Conservation (phyloP, 2,797 vertebrate species). For the Danio aesculapii region DNA sequence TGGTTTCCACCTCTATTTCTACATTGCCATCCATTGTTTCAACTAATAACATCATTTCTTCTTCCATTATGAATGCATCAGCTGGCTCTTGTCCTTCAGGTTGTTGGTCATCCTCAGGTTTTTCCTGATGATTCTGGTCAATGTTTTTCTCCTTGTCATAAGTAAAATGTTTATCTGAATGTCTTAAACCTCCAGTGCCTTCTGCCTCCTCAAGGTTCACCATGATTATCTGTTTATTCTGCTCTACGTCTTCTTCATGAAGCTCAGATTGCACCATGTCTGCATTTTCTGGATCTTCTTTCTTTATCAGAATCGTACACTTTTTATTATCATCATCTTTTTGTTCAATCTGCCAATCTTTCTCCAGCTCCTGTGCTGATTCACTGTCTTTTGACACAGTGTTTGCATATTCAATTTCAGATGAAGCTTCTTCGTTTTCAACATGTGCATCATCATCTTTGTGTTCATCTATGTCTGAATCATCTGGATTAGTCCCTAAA, state of each 20-base stretch:
- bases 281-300: no score
- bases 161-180: neutral
- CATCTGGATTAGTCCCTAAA: neutral
- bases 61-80: neutral
- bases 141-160: constrained; percentile 1
- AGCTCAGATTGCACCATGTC: neutral
- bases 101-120: neutral
- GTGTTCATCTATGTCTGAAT: neutral
- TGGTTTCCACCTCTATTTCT: neutral
- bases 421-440: neutral
- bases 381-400: neutral
- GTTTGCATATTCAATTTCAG: no score
- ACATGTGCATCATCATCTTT: neutral
- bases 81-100: neutral
- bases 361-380: neutral
- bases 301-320: neutral
- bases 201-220: neutral
- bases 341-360: neutral
- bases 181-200: neutral
- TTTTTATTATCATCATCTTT: neutral
- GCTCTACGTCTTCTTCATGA: neutral
- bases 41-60: neutral
- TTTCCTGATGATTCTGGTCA: neutral
- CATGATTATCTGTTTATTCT: neutral
- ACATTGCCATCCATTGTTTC: neutral